phyloP scores from a whole-genome alignment of 2,888 invertebrate species.

The Drosophila siamana region DNA sequence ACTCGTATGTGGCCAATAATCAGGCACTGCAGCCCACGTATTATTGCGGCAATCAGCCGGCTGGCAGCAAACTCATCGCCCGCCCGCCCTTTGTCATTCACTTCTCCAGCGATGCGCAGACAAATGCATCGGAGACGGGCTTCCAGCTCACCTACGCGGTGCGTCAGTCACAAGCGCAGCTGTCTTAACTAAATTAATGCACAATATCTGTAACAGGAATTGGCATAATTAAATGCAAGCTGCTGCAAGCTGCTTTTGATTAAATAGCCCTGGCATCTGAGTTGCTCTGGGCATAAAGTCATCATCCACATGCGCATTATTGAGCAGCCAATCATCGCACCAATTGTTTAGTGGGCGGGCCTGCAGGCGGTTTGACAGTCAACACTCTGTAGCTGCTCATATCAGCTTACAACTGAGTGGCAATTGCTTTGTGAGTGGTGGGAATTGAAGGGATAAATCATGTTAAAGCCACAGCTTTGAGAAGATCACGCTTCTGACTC shows the following conservation, averaged over 20 bases:
- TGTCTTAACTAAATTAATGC: slow-evolving; percentile 47
- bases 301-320: slow-evolving; percentile 13
- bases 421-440: too few relatives aligned
- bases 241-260: too few relatives aligned
- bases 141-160: slow-evolving; percentile 68
- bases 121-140: slow-evolving; percentile 63
- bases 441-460: too few relatives aligned
- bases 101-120: slow-evolving; percentile 86
- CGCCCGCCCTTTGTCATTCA: slow-evolving; percentile 88
- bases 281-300: slow-evolving; percentile 10
- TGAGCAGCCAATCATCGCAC: slow-evolving; percentile 20
- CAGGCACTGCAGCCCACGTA: slow-evolving; percentile 66
- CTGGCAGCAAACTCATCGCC: slow-evolving; percentile 77
- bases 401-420: too few relatives aligned
- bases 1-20: slow-evolving; percentile 85
- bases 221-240: slow-evolving; percentile 61
- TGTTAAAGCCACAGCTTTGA: too few relatives aligned
- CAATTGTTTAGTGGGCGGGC: not conserved
- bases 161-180: slow-evolving; percentile 19
- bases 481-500: too few relatives aligned
- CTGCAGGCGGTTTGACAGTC: not conserved
- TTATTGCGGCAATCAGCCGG: slow-evolving; percentile 76
- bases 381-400: not conserved
- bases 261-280: slow-evolving; percentile 36
- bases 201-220: slow-evolving; percentile 36